Base-by-base conservation (phyloP, 2,113 vertebrate genomes). In the Ptyas mucosa region DNA sequence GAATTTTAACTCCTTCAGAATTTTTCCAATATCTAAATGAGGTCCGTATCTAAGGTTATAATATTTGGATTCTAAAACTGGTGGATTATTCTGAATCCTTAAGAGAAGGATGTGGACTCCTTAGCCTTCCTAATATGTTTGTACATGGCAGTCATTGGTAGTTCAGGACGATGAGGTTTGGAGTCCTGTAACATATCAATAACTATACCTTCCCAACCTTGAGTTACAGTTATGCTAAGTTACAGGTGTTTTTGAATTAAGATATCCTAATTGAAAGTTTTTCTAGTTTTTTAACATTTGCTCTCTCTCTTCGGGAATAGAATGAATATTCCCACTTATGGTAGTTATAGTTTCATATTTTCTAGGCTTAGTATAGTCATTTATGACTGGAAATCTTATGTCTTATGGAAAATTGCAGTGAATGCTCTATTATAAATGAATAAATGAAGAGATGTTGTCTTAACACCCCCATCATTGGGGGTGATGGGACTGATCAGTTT, bases 311-410 rank as follows among this genome's bases (percentile, higher is more conserved):
- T 54, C 46, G 24, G 0, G 75, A 92, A 64, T 88, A 90, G n/a
- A 5, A 5, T 9, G 49, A 55, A n/a, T 43, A 8, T 89, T 87
- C 88, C 57, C 15, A 29, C 89, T 10, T 46, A 20, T 39, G 5
- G 7, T 46, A 96, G 64, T 81, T 24, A 26, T 75, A 52, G 34
- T 87, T 93, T 91, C 53, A 2, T 23, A 51, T 94, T 92, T 89
- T 90, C 46, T 55, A 14, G 15, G 64, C 18, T 21, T 23, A n/a
- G 11, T 81, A 91, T 93, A 91, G 64, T 92, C 29, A 61, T 92
- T 93, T 89, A 14, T 93, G 93, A 39, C 54, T 61, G 95, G 94
- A 96, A 96, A 96, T 95, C 88, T 93, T 94, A 90, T 94, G 95
- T 95, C 46, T 90, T 91, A 90, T 94, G 93, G 93, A 93, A 95